Base-by-base conservation (phyloP, 2,797 vertebrate species). In the Sebastes cheni region DNA sequence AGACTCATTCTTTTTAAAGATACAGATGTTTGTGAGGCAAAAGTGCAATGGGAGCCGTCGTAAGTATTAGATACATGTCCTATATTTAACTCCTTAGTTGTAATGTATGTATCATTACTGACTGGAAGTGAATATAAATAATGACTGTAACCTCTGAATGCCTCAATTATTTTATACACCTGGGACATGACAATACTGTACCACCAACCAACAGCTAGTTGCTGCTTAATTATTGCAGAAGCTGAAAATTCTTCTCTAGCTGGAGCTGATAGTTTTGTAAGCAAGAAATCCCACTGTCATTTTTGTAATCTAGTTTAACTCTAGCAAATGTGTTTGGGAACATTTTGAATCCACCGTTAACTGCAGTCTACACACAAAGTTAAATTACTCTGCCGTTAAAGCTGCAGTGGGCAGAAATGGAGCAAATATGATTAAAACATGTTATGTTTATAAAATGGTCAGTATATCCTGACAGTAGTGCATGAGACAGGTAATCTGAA, bases 111-210 rank as follows among this genome's bases (percentile, higher is more conserved):
- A 72, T 82, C 52, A 79, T 83, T 42, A 42, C 30, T 60, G 39
- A 7, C 52, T 22, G 34, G 10, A 39, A 54, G 42, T 81, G 55
- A 76, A 67, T 79, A 42, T 76, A 77, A 77, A 86, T 83, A 84
- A 87, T 67, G 55, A 73, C 72, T 55, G 13, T 46, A 67, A 50
- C 2, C 23, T 50, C 23, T 18, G 56, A 77, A 72, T 71, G 25
- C 32, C 67, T 79, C 74, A 36, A 50, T 84, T 83, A 84, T 72
- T 75, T 77, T 71, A 22, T 30, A 34, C 81, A 80, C 72, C 32
- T 34, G 81, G 83, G 78, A 77, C 56, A 34, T 75, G 32, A 65
- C 9, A 23, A 22, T 46, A 72, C 10, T 60, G 34, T 10, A 46
- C 12, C 36, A 23, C 29, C 12, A 71, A 65, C 58, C 55, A 55